phyloP scores from a whole-genome alignment of 2,888 invertebrate species.

The Pterostichus madidus region DNA sequence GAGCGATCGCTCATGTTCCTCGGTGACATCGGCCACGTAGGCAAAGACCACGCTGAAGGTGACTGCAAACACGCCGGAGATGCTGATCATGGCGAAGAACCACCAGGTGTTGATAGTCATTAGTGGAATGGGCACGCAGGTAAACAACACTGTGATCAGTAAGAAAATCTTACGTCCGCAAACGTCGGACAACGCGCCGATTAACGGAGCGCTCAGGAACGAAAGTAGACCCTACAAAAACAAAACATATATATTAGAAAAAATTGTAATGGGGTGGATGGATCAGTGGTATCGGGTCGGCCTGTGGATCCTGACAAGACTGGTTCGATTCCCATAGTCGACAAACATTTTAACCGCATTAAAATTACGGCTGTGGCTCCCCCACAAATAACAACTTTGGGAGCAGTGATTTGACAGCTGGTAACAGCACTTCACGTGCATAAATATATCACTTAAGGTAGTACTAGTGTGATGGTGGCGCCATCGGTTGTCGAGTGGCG shows the following conservation, averaged over 20 bases:
- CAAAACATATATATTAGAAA: conserved; percentile 27
- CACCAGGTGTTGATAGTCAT: conserved; percentile 97
- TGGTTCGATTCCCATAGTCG: too few species aligned
- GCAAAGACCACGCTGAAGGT: conserved; percentile 99
- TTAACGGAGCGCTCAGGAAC: conserved; percentile 97
- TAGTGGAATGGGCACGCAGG: conserved; percentile 98
- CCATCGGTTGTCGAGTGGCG: too few species aligned
- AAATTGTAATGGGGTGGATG: too few species aligned
- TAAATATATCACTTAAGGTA: too few species aligned
- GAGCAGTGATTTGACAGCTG: too few species aligned
- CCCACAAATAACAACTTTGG: too few species aligned
- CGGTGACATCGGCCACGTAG: conserved; percentile 99
- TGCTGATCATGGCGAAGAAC: conserved; percentile 99
- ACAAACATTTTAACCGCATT: too few species aligned
- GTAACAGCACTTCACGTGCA: too few species aligned
- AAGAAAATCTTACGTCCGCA: conserved; percentile 99
- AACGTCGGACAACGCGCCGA: conserved; percentile 98
- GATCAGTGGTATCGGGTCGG: too few species aligned
- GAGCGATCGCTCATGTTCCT: conserved; percentile 95
- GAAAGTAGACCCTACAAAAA: conserved; percentile 91
- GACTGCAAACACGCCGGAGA: conserved; percentile 99
- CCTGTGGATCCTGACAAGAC: too few species aligned
- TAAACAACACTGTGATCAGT: conserved; percentile 98
- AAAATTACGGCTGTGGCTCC: too few species aligned
- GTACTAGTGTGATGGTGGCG: too few species aligned